These are phyloP conservation scores for Troglohyphantes excavatus DNA, from an alignment of 2,888 invertebrate species.

Conservation along the genomic window DNA sequence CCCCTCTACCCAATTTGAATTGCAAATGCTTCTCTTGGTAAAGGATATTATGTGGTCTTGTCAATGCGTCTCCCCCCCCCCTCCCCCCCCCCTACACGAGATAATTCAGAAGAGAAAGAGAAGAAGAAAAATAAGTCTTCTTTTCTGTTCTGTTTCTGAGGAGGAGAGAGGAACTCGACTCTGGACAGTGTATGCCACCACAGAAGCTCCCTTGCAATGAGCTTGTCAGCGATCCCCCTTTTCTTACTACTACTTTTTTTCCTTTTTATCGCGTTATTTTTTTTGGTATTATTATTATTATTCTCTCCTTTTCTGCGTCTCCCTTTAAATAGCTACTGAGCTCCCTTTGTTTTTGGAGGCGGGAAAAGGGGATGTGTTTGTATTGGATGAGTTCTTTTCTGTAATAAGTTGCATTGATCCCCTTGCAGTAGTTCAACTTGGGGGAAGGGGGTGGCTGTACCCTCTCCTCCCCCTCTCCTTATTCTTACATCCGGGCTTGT, in stretches of 20 bases:
- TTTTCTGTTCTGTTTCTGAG: conserved; percentile 41
- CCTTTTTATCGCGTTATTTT: conserved; percentile 29
- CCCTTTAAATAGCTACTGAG: conserved; percentile 53
- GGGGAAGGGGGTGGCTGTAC: background rate
- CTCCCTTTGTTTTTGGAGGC: conserved; percentile 46
- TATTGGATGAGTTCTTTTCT: background rate
- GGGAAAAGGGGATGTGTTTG: conserved; percentile 10
- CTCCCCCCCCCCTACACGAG: background rate
- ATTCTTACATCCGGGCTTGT: background rate
- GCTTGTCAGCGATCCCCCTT: conserved; percentile 52
- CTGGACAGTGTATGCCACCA: conserved; percentile 2
- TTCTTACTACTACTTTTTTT: conserved; percentile 4
- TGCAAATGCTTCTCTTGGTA: background rate
- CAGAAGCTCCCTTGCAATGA: conserved; percentile 29
- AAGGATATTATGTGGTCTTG: conserved; percentile 9
- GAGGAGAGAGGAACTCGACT: conserved; percentile 29
- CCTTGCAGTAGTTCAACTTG: conserved; percentile 1
- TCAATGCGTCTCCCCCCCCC: background rate
- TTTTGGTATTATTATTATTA: conserved; percentile 21
- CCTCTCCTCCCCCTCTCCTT: background rate
- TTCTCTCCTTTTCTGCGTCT: conserved; percentile 39
- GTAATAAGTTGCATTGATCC: conserved; percentile 23
- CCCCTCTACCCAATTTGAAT: background rate
- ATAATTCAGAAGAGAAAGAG: conserved; percentile 30
- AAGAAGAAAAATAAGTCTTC: conserved; percentile 35